A percentile compares a stretch with the other conserved stretches of the same genome.
Evolutionary conservation across 2,888 invertebrate species (phyloP).

Genomic region (Melikaiella ostensackeni): DNA sequence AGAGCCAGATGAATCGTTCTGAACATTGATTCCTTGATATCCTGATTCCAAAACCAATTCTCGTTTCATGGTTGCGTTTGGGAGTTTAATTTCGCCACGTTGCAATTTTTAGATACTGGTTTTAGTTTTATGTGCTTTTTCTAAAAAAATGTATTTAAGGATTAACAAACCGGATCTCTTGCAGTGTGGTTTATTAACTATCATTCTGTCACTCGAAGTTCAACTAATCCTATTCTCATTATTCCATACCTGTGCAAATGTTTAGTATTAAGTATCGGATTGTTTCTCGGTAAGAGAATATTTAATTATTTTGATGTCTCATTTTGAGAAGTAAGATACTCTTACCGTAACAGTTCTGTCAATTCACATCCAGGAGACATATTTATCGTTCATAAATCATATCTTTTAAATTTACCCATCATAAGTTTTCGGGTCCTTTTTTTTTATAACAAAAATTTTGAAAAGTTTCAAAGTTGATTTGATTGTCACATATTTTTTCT

Average conservation of each 20-base stretch:
- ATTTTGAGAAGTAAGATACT: not conserved
- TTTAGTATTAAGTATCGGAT: not conserved
- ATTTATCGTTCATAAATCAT: not conserved
- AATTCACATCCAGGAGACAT: no score
- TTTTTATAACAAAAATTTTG: no score
- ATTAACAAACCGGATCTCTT: not conserved
- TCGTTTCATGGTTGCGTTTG: not conserved
- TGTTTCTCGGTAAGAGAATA: not conserved
- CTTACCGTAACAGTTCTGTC: not conserved
- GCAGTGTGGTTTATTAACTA: not conserved
- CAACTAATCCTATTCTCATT: not conserved
- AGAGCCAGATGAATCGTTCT: not conserved
- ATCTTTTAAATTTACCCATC: not conserved
- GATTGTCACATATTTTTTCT: not conserved
- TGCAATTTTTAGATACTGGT: conserved; percentile 1
- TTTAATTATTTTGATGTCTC: not conserved
- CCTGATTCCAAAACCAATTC: conserved; percentile 24
- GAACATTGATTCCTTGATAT: conserved; percentile 8
- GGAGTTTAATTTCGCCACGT: not conserved
- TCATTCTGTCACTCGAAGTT: not conserved
- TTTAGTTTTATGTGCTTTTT: not conserved
- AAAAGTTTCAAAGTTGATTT: not conserved
- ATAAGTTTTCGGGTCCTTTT: no score
- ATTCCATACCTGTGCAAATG: not conserved
- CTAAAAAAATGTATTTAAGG: no score